A percentile compares a stretch with the other conserved stretches of the same genome.
phyloP scores from a whole-genome alignment of 1,140 invertebrate genomes.

The Drosophila burlai region DNA sequence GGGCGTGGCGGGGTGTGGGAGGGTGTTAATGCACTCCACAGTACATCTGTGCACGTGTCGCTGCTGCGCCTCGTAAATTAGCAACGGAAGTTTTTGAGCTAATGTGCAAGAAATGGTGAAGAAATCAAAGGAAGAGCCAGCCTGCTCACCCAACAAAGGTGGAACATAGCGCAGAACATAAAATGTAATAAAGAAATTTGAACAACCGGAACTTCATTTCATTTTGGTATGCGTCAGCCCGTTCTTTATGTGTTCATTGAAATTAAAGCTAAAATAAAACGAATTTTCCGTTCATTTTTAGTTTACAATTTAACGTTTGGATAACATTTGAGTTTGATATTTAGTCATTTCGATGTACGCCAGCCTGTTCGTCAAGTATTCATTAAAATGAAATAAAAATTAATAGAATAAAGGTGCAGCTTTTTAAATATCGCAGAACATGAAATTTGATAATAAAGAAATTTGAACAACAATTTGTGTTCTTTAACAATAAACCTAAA shows the following conservation, averaged over 20 bases:
- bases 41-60: constrained; percentile 23
- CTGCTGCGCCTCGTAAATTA: constrained; percentile 49
- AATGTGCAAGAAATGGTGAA: constrained; percentile 54
- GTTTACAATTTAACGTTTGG: background rate
- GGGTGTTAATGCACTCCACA: constrained; percentile 51
- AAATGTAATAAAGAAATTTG: background rate
- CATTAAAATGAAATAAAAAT: no score
- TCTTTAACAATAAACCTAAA: no score
- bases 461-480: no score
- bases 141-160: constrained; percentile 24
- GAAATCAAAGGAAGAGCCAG: constrained; percentile 34
- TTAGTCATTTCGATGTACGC: background rate
- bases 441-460: no score
- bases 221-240: background rate
- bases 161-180: background rate
- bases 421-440: no score
- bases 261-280: background rate
- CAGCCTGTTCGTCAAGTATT: no score
- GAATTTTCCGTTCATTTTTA: background rate
- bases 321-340: background rate
- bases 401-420: no score
- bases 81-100: constrained; percentile 61
- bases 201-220: background rate
- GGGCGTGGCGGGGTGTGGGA: background rate
- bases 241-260: background rate